Evolutionary conservation across 2,888 invertebrate species (phyloP).

Genomic region (Pachycephus smyrnensis): DNA sequence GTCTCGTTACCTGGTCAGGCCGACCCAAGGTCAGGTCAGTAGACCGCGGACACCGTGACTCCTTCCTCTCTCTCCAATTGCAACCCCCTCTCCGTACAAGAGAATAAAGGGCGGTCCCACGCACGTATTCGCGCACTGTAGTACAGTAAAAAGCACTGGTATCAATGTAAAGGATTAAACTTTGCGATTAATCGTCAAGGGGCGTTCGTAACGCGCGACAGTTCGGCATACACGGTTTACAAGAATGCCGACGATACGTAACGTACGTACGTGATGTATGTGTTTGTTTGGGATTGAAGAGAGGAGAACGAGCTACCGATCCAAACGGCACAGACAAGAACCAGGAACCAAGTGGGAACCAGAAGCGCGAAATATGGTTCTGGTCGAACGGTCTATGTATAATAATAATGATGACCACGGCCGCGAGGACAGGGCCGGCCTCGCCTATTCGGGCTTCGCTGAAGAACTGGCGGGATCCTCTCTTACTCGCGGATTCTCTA

Average conservation of each 20-base stretch:
- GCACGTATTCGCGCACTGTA: background rate
- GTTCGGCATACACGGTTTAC: background rate
- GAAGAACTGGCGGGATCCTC: conserved; percentile 53
- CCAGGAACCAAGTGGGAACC: background rate
- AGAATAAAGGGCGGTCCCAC: background rate
- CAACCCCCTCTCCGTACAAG: background rate
- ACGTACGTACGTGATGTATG: background rate
- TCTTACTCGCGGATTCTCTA: conserved; percentile 10
- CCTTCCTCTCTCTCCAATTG: conserved; percentile 2
- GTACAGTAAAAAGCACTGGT: background rate
- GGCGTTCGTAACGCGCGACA: background rate
- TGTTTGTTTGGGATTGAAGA: background rate
- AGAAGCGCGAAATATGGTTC: background rate
- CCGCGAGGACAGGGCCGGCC: conserved; percentile 29
- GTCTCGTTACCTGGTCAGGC: conserved; percentile 54
- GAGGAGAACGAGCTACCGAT: background rate
- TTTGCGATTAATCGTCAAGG: background rate
- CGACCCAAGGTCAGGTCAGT: conserved; percentile 64
- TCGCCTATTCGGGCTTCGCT: conserved; percentile 50
- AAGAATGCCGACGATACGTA: background rate
- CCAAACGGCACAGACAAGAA: background rate
- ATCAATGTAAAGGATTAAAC: background rate
- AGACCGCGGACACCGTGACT: conserved; percentile 49
- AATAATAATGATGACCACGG: conserved; percentile 2
- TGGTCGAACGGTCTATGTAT: background rate